Evolutionary conservation across 2,797 vertebrate species (phyloP), one percentile per base, ranked within the genome.

Genomic region (Mormyrops attenuatus): DNA sequence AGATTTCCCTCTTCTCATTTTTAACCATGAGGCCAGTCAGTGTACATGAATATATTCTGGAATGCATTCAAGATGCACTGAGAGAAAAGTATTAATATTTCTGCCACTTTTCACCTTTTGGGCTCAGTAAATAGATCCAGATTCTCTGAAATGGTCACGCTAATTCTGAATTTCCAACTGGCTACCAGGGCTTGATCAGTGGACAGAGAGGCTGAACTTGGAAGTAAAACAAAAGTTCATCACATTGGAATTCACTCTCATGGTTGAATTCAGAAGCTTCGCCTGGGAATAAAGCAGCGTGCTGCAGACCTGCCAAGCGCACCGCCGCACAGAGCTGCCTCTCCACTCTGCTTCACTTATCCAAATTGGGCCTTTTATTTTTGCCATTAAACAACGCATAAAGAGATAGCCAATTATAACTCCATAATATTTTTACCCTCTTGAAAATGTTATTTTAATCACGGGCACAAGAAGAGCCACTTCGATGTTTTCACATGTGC

Each of bases 371-470:
- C 53, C 87, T 90, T 88, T 88, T 88, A 90, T 90, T 90, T 90
- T 90, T 44, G 73, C 89, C 90, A 90, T 91, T 92, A 92, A 93
- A 91, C 53, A 91, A 73, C 90, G 66, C 90, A 93, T 91, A 92
- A 92, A 93, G 90, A 93, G 90, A 92, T 91, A 88, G 52, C 66
- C 89, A 93, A 93, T 93, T 93, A 93, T 93, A 92, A 91, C 89
- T 86, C 91, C 91, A 93, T 93, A 92, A 93, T 93, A 92, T 92
- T 93, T 93, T 92, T 91, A 91, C 87, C 89, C 92, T 93, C 92
- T 93, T 93, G 92, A 93, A 94, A 93, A 92, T 92, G 91, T 92
- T 93, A 92, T 94, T 93, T 92, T 93, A 94, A 94, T 93, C 91
- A 92, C 90, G 90, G 89, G 63, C 88, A 90, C 91, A 89, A 92